Conservation (phyloP, 2,113 vertebrate species). For the Callaeas wilsoni region DNA sequence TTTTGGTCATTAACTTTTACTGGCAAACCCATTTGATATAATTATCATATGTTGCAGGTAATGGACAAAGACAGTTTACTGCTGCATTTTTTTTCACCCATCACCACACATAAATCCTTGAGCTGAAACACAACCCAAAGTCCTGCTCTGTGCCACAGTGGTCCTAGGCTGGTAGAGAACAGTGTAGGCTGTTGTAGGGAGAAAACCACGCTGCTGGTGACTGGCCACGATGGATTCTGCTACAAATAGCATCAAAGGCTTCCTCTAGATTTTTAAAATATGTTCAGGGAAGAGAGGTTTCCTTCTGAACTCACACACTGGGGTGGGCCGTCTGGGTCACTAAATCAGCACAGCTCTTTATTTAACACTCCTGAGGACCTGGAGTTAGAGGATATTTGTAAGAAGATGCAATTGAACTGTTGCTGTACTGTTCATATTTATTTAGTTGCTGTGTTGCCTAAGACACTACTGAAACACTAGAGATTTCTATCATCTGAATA, state of each 20-base stretch:
- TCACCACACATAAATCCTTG: not conserved
- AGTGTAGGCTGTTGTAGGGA: not conserved
- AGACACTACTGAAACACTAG: not conserved
- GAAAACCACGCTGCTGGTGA: not conserved
- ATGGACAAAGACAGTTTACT: not conserved
- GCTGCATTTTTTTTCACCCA: not conserved
- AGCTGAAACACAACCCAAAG: not conserved
- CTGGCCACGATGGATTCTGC: not conserved
- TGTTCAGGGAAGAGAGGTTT: not conserved
- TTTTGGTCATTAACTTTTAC: slow-evolving; percentile 13
- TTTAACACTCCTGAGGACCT: not conserved
- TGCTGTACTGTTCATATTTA: not conserved
- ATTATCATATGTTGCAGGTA: not conserved
- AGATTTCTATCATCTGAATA: not conserved
- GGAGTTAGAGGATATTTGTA: not conserved
- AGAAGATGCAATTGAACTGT: not conserved
- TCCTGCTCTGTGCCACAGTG: not conserved
- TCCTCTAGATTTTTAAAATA: not conserved
- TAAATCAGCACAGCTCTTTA: not conserved
- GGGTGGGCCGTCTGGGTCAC: not conserved
- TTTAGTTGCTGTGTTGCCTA: not conserved
- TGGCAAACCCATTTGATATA: not conserved
- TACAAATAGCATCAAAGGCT: not conserved
- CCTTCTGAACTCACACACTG: not conserved
- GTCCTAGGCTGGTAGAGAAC: not conserved